Conservation (phyloP, 2,888 invertebrate genomes). For the Parnassius glacialis region DNA sequence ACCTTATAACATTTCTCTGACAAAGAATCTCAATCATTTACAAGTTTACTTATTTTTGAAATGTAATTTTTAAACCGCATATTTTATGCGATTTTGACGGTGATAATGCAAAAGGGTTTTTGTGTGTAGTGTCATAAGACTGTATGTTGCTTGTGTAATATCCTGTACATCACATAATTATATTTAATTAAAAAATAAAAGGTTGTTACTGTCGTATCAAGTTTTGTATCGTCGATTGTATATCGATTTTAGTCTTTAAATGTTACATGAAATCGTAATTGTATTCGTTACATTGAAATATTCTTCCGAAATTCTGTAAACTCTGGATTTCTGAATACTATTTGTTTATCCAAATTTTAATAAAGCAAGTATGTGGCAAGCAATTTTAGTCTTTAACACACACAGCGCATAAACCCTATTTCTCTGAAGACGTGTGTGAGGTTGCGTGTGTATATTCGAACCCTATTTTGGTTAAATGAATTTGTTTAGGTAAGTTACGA, state of each 20-base stretch:
- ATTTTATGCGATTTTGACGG: conserved; percentile 14
- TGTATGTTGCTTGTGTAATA: not conserved
- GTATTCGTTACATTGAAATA: no score
- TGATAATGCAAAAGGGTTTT: not conserved
- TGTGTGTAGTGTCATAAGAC: not conserved
- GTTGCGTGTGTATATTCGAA: conserved; percentile 23
- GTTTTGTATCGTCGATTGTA: no score
- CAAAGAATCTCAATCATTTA: conserved; percentile 18
- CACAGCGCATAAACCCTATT: not conserved
- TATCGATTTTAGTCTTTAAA: no score
- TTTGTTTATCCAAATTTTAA: no score
- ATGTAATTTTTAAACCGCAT: not conserved
- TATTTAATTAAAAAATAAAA: no score
- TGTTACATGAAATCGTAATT: no score
- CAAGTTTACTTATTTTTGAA: conserved; percentile 7
- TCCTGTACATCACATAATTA: no score
- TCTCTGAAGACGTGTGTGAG: conserved; percentile 6
- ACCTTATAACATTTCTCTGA: conserved; percentile 3
- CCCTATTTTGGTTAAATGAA: conserved; percentile 22
- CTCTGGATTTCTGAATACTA: no score
- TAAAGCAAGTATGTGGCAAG: not conserved
- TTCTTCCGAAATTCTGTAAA: no score
- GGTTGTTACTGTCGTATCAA: not conserved
- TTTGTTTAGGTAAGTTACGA: conserved; percentile 27
- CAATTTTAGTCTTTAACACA: conserved; percentile 3